Evolutionary conservation across 2,888 invertebrate species (phyloP), one percentile per base, ranked within the genome.

Genomic region (Erpobdella octoculata): DNA sequence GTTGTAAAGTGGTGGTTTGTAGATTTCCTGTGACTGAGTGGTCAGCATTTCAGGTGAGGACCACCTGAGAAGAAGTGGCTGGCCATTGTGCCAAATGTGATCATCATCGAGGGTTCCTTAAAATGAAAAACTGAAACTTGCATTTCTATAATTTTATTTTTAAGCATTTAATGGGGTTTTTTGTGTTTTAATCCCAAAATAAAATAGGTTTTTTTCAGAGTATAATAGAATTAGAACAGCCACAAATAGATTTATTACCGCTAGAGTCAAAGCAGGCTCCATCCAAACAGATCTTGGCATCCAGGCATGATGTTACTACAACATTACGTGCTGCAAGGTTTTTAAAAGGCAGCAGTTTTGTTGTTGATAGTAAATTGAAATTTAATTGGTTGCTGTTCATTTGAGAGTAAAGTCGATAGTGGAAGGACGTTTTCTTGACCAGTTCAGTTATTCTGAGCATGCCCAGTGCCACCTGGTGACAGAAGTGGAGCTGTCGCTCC

Each of bases 401-500:
- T 12, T 9, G 9, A 12, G 41, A 41, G 9, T 9, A 41, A 12
- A 18, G 41, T 12, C 41, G 9, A 41, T 18, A 41, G 18, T 9
- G 8, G 8, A 28, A 53, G 12, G 62, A 35, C 33, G 0, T n/a
- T 28, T 62, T 31, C n/a, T 62, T 62, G 5, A 62, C 35, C 6
- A 33, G n/a, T 18, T 62, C 33, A 15, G 21, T 62, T n/a, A 62
- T 33, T n/a, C 33, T 33, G 33, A 33, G 62, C 62, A 62, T 62
- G 33, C 62, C 62, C 9, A 62, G 31, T 15, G 62, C 35, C 31
- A 69, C 58, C 37, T 69, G 58, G 33, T 48, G 46, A n/a, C 58
- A 53, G n/a, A 69, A 69, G 36, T 69, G 69, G n/a, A 69, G 69
- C 37, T 69, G 69, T 31, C 33, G 33, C 36, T 69, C 69, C 18